These are phyloP conservation scores for Coptotermes formosanus DNA, from an alignment of 1,140 invertebrate genomes.

Conservation along the genomic window DNA sequence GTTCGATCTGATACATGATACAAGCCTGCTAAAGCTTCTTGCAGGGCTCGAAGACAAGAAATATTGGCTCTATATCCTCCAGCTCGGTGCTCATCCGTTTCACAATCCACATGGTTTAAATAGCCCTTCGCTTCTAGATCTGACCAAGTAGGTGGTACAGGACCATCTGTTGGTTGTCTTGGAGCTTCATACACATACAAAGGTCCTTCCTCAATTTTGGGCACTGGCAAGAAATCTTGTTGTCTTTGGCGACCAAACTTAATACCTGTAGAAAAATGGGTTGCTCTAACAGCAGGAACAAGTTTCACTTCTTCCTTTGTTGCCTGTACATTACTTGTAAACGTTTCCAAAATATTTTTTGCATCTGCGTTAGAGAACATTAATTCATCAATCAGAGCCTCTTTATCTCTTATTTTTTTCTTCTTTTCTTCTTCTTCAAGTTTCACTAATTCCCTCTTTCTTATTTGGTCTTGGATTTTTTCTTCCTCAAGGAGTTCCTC, in stretches of 20 bases:
- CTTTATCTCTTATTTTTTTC: slow-evolving; percentile 80
- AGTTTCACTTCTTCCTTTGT: slow-evolving; percentile 62
- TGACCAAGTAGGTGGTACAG: slow-evolving; percentile 61
- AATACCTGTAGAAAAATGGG: slow-evolving; percentile 79
- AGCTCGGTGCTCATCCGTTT: slow-evolving; percentile 73
- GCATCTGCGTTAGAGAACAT: slow-evolving; percentile 90
- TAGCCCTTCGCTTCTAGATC: slow-evolving; percentile 71
- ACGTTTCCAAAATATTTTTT: slow-evolving; percentile 80
- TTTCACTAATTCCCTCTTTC: slow-evolving; percentile 59
- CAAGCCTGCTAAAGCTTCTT: slow-evolving; percentile 86
- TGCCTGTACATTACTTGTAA: slow-evolving; percentile 66
- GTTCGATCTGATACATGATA: slow-evolving; percentile 54
- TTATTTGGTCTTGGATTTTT: slow-evolving; percentile 65
- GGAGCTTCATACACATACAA: slow-evolving; percentile 67
- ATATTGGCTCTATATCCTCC: slow-evolving; percentile 82
- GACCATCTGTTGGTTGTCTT: slow-evolving; percentile 65
- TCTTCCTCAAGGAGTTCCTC: slow-evolving; percentile 87
- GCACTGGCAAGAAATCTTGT: slow-evolving; percentile 61
- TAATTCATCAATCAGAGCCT: slow-evolving; percentile 89
- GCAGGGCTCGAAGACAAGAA: slow-evolving; percentile 83
- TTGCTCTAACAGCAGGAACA: slow-evolving; percentile 47
- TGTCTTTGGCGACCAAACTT: slow-evolving; percentile 63
- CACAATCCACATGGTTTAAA: slow-evolving; percentile 69
- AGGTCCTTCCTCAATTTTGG: slow-evolving; percentile 72
- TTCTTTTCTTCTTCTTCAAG: slow-evolving; percentile 76